Conservation (phyloP, 2,113 vertebrate genomes). For the Rhinichthys klamathensis region DNA sequence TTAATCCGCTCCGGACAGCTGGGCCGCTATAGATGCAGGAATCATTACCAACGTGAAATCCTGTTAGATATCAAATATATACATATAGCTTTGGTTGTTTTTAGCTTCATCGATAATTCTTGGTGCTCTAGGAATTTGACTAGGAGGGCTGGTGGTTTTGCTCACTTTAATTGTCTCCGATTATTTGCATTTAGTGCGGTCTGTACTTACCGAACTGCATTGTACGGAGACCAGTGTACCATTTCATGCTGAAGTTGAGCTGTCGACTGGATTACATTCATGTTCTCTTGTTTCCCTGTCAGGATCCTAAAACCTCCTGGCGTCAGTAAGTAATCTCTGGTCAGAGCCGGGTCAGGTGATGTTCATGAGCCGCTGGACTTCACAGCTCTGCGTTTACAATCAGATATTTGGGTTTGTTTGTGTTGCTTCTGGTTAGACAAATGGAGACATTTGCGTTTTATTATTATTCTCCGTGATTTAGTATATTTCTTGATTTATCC, state of each 20-base stretch:
- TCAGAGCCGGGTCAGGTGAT: not conserved
- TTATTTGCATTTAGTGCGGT: not conserved
- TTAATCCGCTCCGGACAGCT: constrained; percentile 13
- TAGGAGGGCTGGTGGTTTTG: not conserved
- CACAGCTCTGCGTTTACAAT: not conserved
- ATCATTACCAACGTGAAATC: not conserved
- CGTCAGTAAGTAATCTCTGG: constrained; percentile 49
- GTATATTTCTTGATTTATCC: not conserved
- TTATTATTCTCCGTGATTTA: not conserved
- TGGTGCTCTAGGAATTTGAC: not conserved
- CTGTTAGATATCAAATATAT: not conserved
- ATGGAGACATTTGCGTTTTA: not conserved
- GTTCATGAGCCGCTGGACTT: not conserved
- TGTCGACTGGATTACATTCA: not conserved
- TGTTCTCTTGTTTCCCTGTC: constrained; percentile 6
- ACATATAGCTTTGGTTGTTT: not conserved
- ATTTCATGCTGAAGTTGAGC: not conserved
- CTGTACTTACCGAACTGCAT: constrained; percentile 3
- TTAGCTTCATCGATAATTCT: not conserved
- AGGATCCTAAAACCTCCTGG: not conserved
- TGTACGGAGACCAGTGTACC: not conserved
- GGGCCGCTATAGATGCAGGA: not conserved
- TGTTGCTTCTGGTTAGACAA: not conserved
- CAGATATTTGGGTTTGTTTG: not conserved
- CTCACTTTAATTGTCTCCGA: not conserved